Evolutionary conservation across 2,113 vertebrate species (phyloP).

Genomic region (Edolisoma coerulescens): DNA sequence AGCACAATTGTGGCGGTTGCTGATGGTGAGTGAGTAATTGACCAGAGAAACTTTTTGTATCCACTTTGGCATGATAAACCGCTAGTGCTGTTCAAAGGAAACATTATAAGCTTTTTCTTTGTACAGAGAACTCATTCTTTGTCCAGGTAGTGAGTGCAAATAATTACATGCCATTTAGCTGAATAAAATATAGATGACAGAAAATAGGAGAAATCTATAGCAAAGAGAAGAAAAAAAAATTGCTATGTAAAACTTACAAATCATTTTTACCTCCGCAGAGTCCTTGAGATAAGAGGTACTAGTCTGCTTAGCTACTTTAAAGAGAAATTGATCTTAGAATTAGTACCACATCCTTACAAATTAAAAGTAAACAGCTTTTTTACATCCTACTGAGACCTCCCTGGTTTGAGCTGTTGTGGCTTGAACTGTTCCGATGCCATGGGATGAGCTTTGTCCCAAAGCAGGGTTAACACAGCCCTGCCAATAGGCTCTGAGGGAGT

Average conservation of each 20-base stretch:
- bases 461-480: neutral
- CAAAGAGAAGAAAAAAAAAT: neutral
- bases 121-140: constrained; percentile 23
- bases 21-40: constrained; percentile 26
- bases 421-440: fast-evolving
- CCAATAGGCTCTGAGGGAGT: neutral
- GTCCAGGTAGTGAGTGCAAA: constrained; percentile 11
- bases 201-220: neutral
- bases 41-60: constrained; percentile 23
- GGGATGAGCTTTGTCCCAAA: neutral
- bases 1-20: neutral
- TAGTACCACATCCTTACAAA: neutral
- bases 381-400: neutral
- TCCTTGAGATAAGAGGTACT: neutral
- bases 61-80: constrained; percentile 14
- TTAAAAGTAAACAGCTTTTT: neutral
- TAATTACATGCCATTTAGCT: constrained; percentile 28
- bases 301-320: neutral
- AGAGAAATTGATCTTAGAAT: neutral
- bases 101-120: constrained; percentile 10
- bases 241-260: neutral
- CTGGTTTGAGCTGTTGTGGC: neutral
- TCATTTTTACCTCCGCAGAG: neutral
- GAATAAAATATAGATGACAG: constrained; percentile 18
- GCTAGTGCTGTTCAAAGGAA: neutral